A percentile compares a stretch with the other conserved stretches of the same genome.
These are phyloP conservation scores for Smithornis capensis DNA, from an alignment of 2,113 vertebrate genomes.

Conservation along the genomic window DNA sequence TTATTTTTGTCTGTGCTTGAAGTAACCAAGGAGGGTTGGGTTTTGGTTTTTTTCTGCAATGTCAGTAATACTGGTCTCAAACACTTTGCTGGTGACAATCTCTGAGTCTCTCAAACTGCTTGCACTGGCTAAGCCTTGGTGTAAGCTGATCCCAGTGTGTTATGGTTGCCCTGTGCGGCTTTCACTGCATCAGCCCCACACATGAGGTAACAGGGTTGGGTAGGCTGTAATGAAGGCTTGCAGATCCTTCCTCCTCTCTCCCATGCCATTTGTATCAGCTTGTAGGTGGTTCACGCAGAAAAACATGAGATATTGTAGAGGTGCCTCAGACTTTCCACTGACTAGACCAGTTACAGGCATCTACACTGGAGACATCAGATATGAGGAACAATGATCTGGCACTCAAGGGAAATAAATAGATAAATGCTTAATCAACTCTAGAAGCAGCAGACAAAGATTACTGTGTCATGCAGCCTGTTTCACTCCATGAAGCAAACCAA, in stretches of 20 bases:
- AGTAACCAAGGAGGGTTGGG: not conserved
- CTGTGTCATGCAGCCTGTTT: not conserved
- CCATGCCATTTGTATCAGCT: not conserved
- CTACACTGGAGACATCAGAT: not conserved
- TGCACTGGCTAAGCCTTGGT: not conserved
- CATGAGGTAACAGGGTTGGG: rapidly evolving
- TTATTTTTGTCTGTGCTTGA: not conserved
- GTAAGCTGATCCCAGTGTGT: not conserved
- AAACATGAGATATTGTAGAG: not conserved
- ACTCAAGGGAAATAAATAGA: not conserved
- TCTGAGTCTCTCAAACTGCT: not conserved
- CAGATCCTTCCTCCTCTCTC: not conserved
- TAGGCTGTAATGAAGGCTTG: not conserved
- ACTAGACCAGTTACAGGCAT: not conserved
- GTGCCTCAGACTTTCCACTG: not conserved
- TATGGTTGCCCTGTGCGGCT: not conserved
- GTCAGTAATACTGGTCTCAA: not conserved
- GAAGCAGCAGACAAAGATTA: not conserved
- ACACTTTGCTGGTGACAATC: not conserved
- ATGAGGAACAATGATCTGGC: not conserved
- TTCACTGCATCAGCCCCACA: not conserved
- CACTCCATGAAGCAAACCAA: not conserved
- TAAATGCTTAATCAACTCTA: not conserved
- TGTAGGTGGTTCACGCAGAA: not conserved
- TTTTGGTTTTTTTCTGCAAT: not conserved